These are phyloP conservation scores for Spilogale gracilis DNA, from an alignment of 2,113 vertebrate genomes.

Conservation along the genomic window DNA sequence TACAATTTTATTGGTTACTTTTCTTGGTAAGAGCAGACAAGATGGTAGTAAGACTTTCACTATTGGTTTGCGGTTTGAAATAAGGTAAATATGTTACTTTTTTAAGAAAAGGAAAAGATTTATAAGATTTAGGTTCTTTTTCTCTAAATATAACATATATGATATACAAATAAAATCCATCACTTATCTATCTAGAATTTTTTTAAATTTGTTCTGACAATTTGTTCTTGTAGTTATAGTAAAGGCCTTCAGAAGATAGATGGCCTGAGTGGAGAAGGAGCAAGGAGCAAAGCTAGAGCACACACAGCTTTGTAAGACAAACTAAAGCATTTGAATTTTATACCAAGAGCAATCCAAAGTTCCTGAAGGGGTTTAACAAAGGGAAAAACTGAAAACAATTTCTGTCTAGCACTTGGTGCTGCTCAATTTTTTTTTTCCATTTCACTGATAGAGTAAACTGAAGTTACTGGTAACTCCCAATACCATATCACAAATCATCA, in stretches of 20 bases:
- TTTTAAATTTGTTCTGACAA: neutral
- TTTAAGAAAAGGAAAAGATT: neutral
- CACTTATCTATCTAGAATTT: neutral
- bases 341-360: neutral
- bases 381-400: neutral
- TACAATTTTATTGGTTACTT: neutral
- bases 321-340: neutral
- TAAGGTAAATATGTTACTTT: neutral
- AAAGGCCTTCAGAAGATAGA: neutral
- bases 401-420: neutral
- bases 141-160: neutral
- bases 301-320: neutral
- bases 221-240: neutral
- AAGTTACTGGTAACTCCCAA: neutral
- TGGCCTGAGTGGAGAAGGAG: neutral
- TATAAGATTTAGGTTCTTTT: neutral
- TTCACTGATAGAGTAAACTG: neutral
- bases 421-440: neutral
- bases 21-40: neutral
- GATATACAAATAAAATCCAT: neutral
- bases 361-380: neutral
- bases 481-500: neutral
- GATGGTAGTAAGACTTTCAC: neutral
- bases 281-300: neutral
- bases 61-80: conserved; percentile 29